These are phyloP conservation scores for Oryzias javanicus DNA, from an alignment of 2,113 vertebrate species.

Conservation along the genomic window DNA sequence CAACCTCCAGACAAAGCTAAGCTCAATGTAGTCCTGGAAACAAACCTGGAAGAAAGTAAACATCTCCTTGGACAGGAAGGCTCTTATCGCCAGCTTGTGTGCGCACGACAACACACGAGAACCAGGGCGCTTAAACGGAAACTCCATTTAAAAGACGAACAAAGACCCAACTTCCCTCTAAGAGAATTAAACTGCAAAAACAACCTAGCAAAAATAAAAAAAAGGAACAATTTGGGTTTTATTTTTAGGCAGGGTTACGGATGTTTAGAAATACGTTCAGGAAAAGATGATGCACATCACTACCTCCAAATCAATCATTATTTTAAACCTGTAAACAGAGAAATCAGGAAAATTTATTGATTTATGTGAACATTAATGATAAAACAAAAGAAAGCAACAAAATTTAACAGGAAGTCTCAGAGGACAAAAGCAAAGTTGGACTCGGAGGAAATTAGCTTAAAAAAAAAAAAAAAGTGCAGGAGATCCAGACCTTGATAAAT, in stretches of 20 bases:
- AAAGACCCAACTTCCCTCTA: slow-evolving; percentile 44
- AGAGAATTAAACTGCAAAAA: slow-evolving; percentile 24
- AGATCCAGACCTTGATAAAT: slow-evolving; percentile 29
- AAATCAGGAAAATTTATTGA: too few species aligned
- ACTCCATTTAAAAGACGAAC: slow-evolving; percentile 45
- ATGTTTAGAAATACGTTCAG: slow-evolving; percentile 3
- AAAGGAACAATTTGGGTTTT: slow-evolving; percentile 57
- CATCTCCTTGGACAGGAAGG: slow-evolving; percentile 49
- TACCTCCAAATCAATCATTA: too few species aligned
- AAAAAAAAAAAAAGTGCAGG: slow-evolving; percentile 22
- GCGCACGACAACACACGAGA: slow-evolving; percentile 9
- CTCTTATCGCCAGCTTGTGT: slow-evolving; percentile 8
- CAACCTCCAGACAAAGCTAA: slow-evolving; percentile 21
- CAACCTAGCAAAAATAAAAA: slow-evolving; percentile 56
- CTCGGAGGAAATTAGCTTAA: slow-evolving; percentile 14
- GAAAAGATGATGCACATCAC: too few species aligned
- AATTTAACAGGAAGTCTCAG: neutral
- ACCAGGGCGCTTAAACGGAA: slow-evolving; percentile 24
- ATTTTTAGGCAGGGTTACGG: slow-evolving; percentile 34
- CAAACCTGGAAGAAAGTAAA: slow-evolving; percentile 55
- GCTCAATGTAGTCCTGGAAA: slow-evolving; percentile 24
- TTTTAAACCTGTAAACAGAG: too few species aligned
- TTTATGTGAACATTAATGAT: neutral
- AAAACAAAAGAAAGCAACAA: slow-evolving; percentile 1
- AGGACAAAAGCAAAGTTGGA: slow-evolving; percentile 2